Conservation (phyloP, 2,888 invertebrate species). For the Resseliella maxima region DNA sequence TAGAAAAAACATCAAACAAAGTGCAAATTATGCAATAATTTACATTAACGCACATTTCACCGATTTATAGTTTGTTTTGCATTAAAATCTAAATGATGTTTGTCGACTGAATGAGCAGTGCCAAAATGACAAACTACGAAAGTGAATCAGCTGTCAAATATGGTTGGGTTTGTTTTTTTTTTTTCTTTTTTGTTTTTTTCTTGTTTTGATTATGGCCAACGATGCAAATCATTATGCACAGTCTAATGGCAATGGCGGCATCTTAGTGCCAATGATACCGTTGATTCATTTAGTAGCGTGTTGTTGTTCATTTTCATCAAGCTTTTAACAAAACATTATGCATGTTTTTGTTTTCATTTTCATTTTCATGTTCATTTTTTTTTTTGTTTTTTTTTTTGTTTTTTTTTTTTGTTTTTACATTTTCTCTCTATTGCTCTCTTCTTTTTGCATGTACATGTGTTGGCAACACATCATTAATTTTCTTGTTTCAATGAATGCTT, state of each 20-base stretch:
- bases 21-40: constrained; percentile 25
- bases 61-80: constrained; percentile 40
- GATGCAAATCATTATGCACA: background rate
- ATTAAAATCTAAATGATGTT: background rate
- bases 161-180: too few species aligned
- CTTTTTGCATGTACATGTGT: background rate
- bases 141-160: constrained; percentile 6
- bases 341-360: too few species aligned
- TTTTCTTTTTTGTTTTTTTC: too few species aligned
- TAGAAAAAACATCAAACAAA: constrained; percentile 46
- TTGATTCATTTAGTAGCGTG: too few species aligned
- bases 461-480: constrained; percentile 28
- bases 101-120: background rate
- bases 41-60: constrained; percentile 25
- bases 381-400: background rate
- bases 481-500: background rate
- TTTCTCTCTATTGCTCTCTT: too few species aligned
- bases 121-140: background rate
- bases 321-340: too few species aligned
- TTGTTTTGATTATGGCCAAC: background rate
- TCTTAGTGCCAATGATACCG: too few species aligned
- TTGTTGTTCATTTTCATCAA: too few species aligned
- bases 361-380: too few species aligned
- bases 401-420: background rate
- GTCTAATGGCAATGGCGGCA: too few species aligned